Evolutionary conservation across 1,140 invertebrate genomes (phyloP), one percentile per base, ranked within the genome.

Genomic region (Hyles euphorbiae): DNA sequence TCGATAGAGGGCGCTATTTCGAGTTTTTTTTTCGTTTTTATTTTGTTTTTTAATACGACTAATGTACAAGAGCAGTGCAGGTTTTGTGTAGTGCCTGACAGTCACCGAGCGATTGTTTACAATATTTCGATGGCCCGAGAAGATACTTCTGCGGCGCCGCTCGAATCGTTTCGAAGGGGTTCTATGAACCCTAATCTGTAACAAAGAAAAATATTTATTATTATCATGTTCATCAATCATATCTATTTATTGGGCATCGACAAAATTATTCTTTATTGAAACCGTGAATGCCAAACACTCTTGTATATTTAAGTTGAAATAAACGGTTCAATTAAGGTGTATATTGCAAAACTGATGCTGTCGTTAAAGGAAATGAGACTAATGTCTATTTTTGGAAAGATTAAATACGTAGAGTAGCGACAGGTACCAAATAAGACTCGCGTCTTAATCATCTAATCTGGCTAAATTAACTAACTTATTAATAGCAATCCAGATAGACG

Each of bases 81-180:
- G 63, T 68, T 70, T 68, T 58, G 54, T 74, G 57, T 72, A 62
- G 68, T 80, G 79, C 71, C 80, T 80, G 83, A 81, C 82, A 78
- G 81, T 74, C 75, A 79, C 76, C 74, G 83, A 85, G 85, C 85
- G 85, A 83, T 79, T 72, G 48, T 59, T 54, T 73, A 58, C 63
- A 68, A 63, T 83, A 63, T 77, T 78, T 79, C 80, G 77, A 83
- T 79, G 66, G 67, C 69, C 76, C 66, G 69, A 63, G 68, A 67
- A 70, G 65, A 57, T 32, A 53, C 46, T 67, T 65, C 69, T 71
- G 56, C 74, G 65, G 64, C 74, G 61, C 74, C 72, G 65, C 79
- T 85, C 78, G 82, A 86, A 72, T 87, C 83, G 85, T 85, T 87
- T 88, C 74, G 70, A 56, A 71, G 68, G 72, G 76, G 67, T 70